These are phyloP conservation scores for Siphonodentalium dalli DNA, from an alignment of 2,888 invertebrate genomes.

Conservation along the genomic window DNA sequence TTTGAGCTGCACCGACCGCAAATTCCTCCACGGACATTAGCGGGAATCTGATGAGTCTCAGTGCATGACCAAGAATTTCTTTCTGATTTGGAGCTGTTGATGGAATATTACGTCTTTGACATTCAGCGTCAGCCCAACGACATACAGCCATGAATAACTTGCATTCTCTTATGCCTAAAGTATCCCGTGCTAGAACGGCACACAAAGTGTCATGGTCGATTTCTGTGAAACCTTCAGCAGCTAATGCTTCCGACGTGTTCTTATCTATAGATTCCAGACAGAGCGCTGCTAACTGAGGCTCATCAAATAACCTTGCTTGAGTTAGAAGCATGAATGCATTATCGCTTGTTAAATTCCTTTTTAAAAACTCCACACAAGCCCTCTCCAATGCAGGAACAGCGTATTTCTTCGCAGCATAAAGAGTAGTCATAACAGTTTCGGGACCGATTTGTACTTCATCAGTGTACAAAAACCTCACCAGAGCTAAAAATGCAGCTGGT, in stretches of 20 bases:
- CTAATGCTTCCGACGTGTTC: conserved; percentile 80
- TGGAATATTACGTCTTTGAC: conserved; percentile 73
- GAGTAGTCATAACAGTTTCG: conserved; percentile 85
- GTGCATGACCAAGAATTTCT: conserved; percentile 74
- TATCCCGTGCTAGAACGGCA: conserved; percentile 79
- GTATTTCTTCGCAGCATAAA: conserved; percentile 88
- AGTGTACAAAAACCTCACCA: conserved; percentile 76
- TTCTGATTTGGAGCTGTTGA: conserved; percentile 76
- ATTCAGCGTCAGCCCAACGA: conserved; percentile 70
- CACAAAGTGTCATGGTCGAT: conserved; percentile 82
- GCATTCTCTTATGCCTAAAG: conserved; percentile 79
- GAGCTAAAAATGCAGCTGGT: conserved; percentile 79
- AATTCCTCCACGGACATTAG: conserved; percentile 87
- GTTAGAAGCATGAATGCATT: conserved; percentile 84
- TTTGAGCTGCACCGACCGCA: conserved; percentile 72
- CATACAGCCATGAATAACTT: conserved; percentile 74
- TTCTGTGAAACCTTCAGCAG: conserved; percentile 82
- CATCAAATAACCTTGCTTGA: conserved; percentile 80
- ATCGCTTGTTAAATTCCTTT: conserved; percentile 78
- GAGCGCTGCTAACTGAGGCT: conserved; percentile 79
- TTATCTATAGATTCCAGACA: conserved; percentile 85
- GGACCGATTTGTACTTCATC: conserved; percentile 85
- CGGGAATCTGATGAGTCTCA: conserved; percentile 80
- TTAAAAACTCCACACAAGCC: conserved; percentile 81
- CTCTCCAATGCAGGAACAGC: conserved; percentile 83